Percentiles rank a stretch among this genome's conserved stretches.
phyloP scores from a whole-genome alignment of 1,140 invertebrate genomes.

The Diprion similis region DNA sequence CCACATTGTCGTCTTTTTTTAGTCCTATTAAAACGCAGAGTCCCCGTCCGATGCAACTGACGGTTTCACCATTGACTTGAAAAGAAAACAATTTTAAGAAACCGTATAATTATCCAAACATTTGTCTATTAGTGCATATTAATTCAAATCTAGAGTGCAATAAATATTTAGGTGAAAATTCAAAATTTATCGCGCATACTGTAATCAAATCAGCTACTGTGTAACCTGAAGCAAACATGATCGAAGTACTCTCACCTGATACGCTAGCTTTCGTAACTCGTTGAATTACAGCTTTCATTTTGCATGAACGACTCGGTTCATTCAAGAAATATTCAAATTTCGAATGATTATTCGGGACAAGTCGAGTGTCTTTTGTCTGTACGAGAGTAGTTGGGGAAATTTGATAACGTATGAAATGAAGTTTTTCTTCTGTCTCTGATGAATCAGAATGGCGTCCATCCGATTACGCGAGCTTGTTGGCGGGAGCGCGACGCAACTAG shows the following conservation, averaged over 20 bases:
- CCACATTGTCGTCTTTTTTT: conserved; percentile 74
- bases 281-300: conserved; percentile 79
- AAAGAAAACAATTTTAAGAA: conserved; percentile 40
- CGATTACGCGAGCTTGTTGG: not conserved
- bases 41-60: conserved; percentile 85
- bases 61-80: conserved; percentile 77
- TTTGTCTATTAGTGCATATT: conserved; percentile 8
- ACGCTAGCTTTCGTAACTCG: conserved; percentile 76
- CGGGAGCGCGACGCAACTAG: not conserved
- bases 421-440: no score
- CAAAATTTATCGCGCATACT: conserved; percentile 21
- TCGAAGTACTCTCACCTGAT: conserved; percentile 65
- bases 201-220: conserved; percentile 28
- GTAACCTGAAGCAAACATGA: conserved; percentile 30
- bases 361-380: no score
- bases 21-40: conserved; percentile 89
- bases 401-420: no score
- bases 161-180: conserved; percentile 17
- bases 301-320: not conserved
- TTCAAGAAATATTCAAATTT: no score
- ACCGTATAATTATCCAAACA: conserved; percentile 4
- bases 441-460: not conserved
- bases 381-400: no score
- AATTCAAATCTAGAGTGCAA: conserved; percentile 8
- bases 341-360: no score